Conservation (phyloP, 2,888 invertebrate genomes). For the Phortica okadai region DNA sequence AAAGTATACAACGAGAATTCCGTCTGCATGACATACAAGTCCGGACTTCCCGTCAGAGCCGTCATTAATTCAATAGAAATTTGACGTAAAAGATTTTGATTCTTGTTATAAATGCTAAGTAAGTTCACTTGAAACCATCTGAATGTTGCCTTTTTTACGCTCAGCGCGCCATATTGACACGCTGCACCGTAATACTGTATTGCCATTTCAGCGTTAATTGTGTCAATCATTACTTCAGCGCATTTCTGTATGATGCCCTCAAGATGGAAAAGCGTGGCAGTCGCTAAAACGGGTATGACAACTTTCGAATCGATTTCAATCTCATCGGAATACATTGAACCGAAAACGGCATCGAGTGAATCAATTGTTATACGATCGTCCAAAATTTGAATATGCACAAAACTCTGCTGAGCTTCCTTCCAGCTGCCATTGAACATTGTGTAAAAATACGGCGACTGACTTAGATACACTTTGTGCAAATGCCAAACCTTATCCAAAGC, state of each 20-base stretch:
- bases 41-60: conserved; percentile 80
- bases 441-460: conserved; percentile 87
- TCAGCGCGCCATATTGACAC: conserved; percentile 82
- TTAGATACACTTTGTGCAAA: conserved; percentile 87
- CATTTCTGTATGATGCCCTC: conserved; percentile 86
- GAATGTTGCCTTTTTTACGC: conserved; percentile 81
- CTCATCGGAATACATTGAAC: conserved; percentile 87
- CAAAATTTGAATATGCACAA: conserved; percentile 82
- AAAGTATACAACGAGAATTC: conserved; percentile 86
- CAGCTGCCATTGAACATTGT: conserved; percentile 89
- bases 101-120: conserved; percentile 79
- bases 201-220: conserved; percentile 84
- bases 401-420: conserved; percentile 83
- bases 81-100: conserved; percentile 79
- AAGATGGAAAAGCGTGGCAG: conserved; percentile 85
- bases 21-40: conserved; percentile 86
- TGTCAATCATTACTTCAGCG: conserved; percentile 84
- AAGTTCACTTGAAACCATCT: conserved; percentile 85
- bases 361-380: conserved; percentile 84
- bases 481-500: conserved; percentile 85
- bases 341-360: conserved; percentile 83
- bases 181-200: conserved; percentile 83
- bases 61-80: conserved; percentile 83
- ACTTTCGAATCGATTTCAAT: conserved; percentile 82
- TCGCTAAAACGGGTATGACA: conserved; percentile 83